Evolutionary conservation across 2,797 vertebrate genomes (phyloP), one percentile per base, ranked within the genome.

Genomic region (Decapterus maruadsi): DNA sequence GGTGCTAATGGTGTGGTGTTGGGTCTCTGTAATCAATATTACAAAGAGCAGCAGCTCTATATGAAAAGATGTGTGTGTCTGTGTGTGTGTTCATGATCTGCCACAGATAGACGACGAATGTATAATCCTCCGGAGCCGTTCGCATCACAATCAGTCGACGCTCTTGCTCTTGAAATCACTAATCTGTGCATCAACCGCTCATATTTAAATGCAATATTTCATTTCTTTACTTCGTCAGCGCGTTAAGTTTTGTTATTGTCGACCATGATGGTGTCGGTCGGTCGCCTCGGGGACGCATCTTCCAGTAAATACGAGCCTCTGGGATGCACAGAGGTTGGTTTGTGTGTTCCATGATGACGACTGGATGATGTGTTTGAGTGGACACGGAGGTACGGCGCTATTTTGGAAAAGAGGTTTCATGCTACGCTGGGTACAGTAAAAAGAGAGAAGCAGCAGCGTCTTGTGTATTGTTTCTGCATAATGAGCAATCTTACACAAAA

Each of bases 251-350:
- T 68, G 40, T 62, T 77, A 38, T 43, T 62, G 71, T 11, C 26
- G 53, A 59, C 10, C 29, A 34, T 34, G 6, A 34, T 45, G 51
- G 57, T 22, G 66, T 73, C 0, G 0, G 50, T 8, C 1, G 1
- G 26, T 26, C 26, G 26, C 46, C 73, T 57, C 48, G 68, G 74
- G 58, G 26, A 84, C 48, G 42, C 46, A 19, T 60, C 65, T 55
- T 68, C 54, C 19, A 36, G 60, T 87, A 66, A 72, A 67, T 77
- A 72, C 6, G 60, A 63, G 68, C 64, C 68, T 64, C 7, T 60
- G 74, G 70, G 78, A 84, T 29, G 50, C 75, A 34, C 45, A 58
- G 53, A 56, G 68, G 72, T 69, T 82, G 4, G 19, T 61, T 63
- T 62, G 55, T 72, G 40, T 73, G 66, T 1, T 75, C 72, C 53